Evolutionary conservation across 2,888 invertebrate genomes (phyloP).

Genomic region (Phaonia tiefii): DNA sequence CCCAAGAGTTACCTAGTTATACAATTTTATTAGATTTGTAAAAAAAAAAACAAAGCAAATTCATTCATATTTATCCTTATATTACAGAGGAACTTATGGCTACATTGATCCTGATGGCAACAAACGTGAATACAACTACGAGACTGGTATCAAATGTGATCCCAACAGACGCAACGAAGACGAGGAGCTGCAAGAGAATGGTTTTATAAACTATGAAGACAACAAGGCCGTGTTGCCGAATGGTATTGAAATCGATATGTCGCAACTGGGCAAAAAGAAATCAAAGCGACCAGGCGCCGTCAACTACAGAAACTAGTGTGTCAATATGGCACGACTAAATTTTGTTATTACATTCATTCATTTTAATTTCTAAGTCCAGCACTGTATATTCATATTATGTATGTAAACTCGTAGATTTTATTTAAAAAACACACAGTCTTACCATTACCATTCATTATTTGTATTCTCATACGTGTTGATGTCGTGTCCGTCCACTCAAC

Average conservation of each 20-base stretch:
- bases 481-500: constrained; percentile 3
- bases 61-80: background rate
- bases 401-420: constrained; percentile 43
- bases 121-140: constrained; percentile 90
- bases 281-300: constrained; percentile 84
- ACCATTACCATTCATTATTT: constrained; percentile 28
- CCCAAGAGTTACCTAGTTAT: too few relatives aligned
- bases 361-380: constrained; percentile 47
- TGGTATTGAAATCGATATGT: constrained; percentile 87
- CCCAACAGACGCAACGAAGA: constrained; percentile 81
- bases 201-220: constrained; percentile 88
- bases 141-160: constrained; percentile 87
- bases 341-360: background rate
- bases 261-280: constrained; percentile 86
- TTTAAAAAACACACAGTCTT: constrained; percentile 44
- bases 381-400: constrained; percentile 36
- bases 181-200: constrained; percentile 82
- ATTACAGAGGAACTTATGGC: constrained; percentile 87
- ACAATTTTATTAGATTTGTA: too few relatives aligned
- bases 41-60: background rate
- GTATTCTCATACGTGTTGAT: constrained; percentile 24
- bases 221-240: constrained; percentile 88
- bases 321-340: background rate
- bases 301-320: constrained; percentile 76
- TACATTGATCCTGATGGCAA: constrained; percentile 92